phyloP scores from a whole-genome alignment of 2,113 vertebrate genomes.

The Brachyistius frenatus region DNA sequence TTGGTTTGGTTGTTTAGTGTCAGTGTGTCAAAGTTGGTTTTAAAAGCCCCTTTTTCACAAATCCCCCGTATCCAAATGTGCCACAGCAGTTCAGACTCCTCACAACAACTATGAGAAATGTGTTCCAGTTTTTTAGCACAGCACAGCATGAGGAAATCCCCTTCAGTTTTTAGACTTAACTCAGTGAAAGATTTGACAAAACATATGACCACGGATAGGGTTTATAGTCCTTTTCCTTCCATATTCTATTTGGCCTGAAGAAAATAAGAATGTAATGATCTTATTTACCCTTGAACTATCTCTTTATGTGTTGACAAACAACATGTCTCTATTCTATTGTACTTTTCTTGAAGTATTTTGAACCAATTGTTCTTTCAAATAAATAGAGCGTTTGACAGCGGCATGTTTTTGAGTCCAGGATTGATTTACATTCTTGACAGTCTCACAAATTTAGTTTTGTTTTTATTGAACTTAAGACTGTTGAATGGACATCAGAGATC shows the following conservation, averaged over 20 bases:
- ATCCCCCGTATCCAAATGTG: slow-evolving; percentile 12
- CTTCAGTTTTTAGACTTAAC: background rate
- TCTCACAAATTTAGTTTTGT: background rate
- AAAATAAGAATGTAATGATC: background rate
- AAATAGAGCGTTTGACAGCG: no score
- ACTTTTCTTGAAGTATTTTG: background rate
- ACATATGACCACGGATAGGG: background rate
- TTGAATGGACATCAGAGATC: slow-evolving; percentile 3
- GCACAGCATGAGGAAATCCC: slow-evolving; percentile 28
- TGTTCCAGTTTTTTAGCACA: background rate
- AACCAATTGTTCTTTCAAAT: background rate
- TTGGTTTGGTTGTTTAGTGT: background rate
- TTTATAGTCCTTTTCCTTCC: slow-evolving; percentile 10
- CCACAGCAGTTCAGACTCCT: background rate
- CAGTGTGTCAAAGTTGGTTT: background rate
- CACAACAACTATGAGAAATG: background rate
- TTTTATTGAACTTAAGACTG: slow-evolving; percentile 2
- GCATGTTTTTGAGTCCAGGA: background rate
- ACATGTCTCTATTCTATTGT: no score
- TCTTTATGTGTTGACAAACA: background rate
- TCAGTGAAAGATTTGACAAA: slow-evolving; percentile 10
- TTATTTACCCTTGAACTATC: background rate
- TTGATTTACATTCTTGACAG: background rate
- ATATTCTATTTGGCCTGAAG: background rate
- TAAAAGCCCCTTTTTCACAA: slow-evolving; percentile 3